Evolutionary conservation across 1,140 invertebrate species (phyloP).

Genomic region (Hyposmocoma kahamanoa): DNA sequence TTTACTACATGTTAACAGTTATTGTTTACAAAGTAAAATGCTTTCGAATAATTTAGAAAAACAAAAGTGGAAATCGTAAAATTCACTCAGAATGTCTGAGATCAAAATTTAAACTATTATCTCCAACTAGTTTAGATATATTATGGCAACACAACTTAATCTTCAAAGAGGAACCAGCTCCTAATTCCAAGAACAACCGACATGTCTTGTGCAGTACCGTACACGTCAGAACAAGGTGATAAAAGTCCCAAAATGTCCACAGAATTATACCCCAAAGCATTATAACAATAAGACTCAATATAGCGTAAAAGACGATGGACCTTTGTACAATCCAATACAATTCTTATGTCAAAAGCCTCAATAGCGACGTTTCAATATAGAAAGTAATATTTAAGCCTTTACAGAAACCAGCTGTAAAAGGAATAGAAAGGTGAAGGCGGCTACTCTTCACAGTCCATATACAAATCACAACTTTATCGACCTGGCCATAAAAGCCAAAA

Average conservation of each 20-base stretch:
- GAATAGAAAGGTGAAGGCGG: slow-evolving; percentile 33
- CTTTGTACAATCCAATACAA: slow-evolving; percentile 46
- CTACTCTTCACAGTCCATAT: not conserved
- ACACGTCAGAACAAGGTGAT: not conserved
- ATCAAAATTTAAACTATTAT: no score
- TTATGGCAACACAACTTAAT: not conserved
- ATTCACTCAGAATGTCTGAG: no score
- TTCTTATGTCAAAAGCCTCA: slow-evolving; percentile 51
- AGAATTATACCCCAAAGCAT: not conserved
- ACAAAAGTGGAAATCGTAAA: no score
- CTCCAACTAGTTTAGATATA: no score
- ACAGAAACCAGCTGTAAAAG: slow-evolving; percentile 39
- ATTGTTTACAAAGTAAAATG: no score
- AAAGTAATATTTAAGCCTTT: slow-evolving; percentile 35
- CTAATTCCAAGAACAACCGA: not conserved
- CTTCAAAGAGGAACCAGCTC: not conserved
- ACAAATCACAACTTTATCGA: not conserved
- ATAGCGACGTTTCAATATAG: slow-evolving; percentile 48
- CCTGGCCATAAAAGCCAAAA: slow-evolving; percentile 11
- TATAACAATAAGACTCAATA: not conserved
- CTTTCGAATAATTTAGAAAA: no score
- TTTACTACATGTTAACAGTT: no score
- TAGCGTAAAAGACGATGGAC: not conserved
- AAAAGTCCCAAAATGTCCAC: not conserved
- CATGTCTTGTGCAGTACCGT: not conserved